Base-by-base conservation (phyloP, 92 coral and sea anemone genomes). In the Virgularia gustaviana region DNA sequence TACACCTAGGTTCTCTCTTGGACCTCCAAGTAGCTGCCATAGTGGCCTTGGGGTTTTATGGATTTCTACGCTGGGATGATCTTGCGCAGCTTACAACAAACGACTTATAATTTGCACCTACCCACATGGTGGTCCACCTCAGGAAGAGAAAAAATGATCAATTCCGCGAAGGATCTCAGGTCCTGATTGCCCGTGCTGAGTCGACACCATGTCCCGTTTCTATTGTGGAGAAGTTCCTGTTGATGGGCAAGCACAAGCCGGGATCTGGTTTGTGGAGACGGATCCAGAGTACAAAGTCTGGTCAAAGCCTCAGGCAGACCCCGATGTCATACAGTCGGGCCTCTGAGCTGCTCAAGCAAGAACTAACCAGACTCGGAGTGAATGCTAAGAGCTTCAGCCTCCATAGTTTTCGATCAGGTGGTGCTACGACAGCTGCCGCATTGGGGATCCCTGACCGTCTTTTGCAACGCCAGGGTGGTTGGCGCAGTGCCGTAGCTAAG, bases 401-500 rank as follows among this genome's bases (percentile, higher is more conserved):
- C 15, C 87, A 72, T 33, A 83, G 87, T 75, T 63, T 78, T 33
- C 68, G 62, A 37, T 71, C 87, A 2, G 87, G 79, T 19, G 79
- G 79, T 9, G 79, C 83, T 25, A 43, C 83, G 3, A 53, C 83
- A 1, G 83, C 87, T 23, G 70, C 82, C 10, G 61, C 76, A 3
- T 12, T 71, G 34, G 81, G 78, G n/a, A 49, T 68, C 29, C 79
- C 82, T 28, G 82, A 76, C 43, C 45, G 82, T 19, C 66, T 76
- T 34, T 53, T 82, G 42, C 82, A 68, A 72, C 35, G 78, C 42
- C 86, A 82, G 60, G 82, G 86, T 9, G 86, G 79, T 34, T 82
- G 79, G 86, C 70, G 24, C 19, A 82, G 77, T 34, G 79, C 52
- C 28, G 63, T 29, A 30, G 77, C 78, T 20, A 77, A 34, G 78